A percentile compares a stretch with the other conserved stretches of the same genome.
These are phyloP conservation scores for Caenorhabditis sulstoni DNA, from an alignment of 2,888 invertebrate species.

Conservation along the genomic window DNA sequence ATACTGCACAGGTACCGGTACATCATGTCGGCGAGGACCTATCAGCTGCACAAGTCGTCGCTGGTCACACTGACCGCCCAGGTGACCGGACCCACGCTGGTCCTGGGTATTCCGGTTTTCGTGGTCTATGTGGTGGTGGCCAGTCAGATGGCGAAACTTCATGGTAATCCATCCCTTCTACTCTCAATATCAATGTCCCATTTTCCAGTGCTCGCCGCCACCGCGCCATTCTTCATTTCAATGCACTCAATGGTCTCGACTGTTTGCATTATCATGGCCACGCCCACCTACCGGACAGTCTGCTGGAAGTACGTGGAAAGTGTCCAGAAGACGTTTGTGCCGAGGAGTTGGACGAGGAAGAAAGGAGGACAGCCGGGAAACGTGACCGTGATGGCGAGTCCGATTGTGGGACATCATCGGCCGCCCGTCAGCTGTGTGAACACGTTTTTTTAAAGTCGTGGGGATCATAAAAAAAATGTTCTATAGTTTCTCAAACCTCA, in stretches of 20 bases:
- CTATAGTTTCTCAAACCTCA: too few relatives aligned
- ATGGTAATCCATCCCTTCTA: neutral
- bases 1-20: slow-evolving; percentile 39
- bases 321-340: neutral
- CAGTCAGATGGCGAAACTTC: slow-evolving; percentile 38
- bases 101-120: slow-evolving; percentile 36
- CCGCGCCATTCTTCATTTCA: slow-evolving; percentile 39
- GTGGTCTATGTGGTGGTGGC: slow-evolving; percentile 34
- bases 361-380: too few relatives aligned
- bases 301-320: neutral
- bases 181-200: neutral
- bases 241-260: slow-evolving; percentile 39
- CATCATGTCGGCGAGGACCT: slow-evolving; percentile 43
- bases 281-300: slow-evolving; percentile 10
- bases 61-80: slow-evolving; percentile 38
- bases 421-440: slow-evolving; percentile 6
- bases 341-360: too few relatives aligned
- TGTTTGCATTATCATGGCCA: slow-evolving; percentile 21
- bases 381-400: neutral
- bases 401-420: neutral
- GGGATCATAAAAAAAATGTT: slow-evolving; percentile 5
- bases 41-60: slow-evolving; percentile 31
- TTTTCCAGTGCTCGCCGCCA: slow-evolving; percentile 32
- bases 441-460: slow-evolving; percentile 18
- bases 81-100: slow-evolving; percentile 36